Conservation (phyloP, 2,797 vertebrate species). For the Meriones psammophilus region DNA sequence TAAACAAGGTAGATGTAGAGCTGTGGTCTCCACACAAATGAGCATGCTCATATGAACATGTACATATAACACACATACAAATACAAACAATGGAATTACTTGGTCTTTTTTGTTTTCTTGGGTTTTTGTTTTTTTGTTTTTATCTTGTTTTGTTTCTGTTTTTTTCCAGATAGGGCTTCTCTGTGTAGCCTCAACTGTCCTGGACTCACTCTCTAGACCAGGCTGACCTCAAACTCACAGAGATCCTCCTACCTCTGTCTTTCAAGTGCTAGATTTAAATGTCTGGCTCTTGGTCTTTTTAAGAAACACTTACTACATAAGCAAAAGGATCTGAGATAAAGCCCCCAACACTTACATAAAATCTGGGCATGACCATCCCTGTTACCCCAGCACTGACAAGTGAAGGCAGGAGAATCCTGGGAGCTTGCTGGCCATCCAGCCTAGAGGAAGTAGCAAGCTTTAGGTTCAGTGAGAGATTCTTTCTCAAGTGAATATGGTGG, state of each 20-base stretch:
- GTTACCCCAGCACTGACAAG: not conserved
- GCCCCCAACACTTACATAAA: not conserved
- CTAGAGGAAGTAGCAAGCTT: not conserved
- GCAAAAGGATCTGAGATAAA: not conserved
- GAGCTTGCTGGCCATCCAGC: too few relatives aligned
- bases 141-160: too few relatives aligned
- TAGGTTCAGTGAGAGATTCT: not conserved
- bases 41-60: not conserved
- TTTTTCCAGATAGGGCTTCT: too few relatives aligned
- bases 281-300: not conserved
- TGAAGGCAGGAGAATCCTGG: not conserved
- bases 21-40: not conserved
- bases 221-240: too few relatives aligned
- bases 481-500: not conserved
- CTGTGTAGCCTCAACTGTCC: too few relatives aligned
- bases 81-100: not conserved
- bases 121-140: too few relatives aligned
- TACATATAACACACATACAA: not conserved
- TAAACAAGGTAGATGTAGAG: not conserved
- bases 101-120: too few relatives aligned
- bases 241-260: too few relatives aligned
- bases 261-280: too few relatives aligned
- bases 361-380: not conserved
- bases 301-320: not conserved
- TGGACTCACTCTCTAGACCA: too few relatives aligned